These are phyloP conservation scores for Threskiornis aethiopicus DNA, from an alignment of 2,797 vertebrate species.

Conservation along the genomic window DNA sequence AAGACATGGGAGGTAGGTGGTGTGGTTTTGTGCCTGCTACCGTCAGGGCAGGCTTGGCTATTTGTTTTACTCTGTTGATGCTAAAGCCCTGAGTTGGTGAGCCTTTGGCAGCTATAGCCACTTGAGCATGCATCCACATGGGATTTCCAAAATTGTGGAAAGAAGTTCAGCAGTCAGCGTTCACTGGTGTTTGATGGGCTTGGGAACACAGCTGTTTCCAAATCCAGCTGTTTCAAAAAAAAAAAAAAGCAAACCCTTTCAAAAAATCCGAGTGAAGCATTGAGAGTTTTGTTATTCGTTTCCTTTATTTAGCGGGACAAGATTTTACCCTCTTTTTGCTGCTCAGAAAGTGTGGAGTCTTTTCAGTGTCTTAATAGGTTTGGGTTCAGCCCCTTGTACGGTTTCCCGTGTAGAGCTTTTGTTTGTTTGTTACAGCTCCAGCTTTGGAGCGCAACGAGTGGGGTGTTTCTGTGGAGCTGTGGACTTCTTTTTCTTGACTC, in stretches of 20 bases:
- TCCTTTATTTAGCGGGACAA: neutral
- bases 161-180: neutral
- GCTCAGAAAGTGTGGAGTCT: neutral
- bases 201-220: neutral
- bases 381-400: neutral
- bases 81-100: neutral
- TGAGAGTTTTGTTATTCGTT: neutral
- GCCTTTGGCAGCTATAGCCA: neutral
- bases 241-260: fast-evolving
- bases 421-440: neutral
- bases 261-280: neutral
- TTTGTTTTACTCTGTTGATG: neutral
- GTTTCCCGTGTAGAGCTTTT: neutral
- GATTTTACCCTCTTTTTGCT: neutral
- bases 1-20: neutral
- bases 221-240: neutral
- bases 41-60: neutral
- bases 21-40: neutral
- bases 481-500: neutral
- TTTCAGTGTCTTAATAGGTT: neutral
- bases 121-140: fast-evolving
- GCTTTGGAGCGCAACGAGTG: neutral
- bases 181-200: neutral
- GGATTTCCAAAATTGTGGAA: neutral
- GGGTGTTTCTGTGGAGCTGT: constrained; percentile 17